Base-by-base conservation (phyloP, 1,140 invertebrate genomes). In the Pemphigus obesinymphae region DNA sequence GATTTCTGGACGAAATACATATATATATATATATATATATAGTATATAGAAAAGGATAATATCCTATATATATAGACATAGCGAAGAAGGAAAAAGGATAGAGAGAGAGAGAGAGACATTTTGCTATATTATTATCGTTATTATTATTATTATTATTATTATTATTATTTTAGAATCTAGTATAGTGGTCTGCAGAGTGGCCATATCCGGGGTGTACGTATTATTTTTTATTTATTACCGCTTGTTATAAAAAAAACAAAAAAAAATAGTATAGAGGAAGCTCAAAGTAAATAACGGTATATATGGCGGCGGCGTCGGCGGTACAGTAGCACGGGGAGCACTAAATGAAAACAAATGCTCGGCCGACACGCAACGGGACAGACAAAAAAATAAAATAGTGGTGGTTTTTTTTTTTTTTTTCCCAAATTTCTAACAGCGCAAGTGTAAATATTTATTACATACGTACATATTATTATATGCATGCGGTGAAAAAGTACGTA, bases 191-290 rank as follows among this genome's bases (percentile, higher is more conserved):
- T 61, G 66, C 34, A 70, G 66, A 43, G 66, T 45, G 37, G 37
- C 34, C 66, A 70, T 45, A 70, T 70, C 66, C 66, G 66, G 66
- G 66, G 66, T 70, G 66, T 70, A 70, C n/a, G 66, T 70, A n/a
- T n/a, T n/a, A n/a, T 70, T 43, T 70, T 70, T 70, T 70, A 70
- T 70, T 70, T 70, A 70, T 70, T 40, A 70, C 40, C 66, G 40
- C 66, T 70, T 70, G 66, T 70, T 70, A 70, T 43, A 70, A 70
- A 40, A 70, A 70, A 66, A 37, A 37, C 34, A 26, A 7, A 43
- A 17, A 70, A 4, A n/a, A n/a, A n/a, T n/a, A n/a, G n/a, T n/a
- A n/a, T n/a, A 45, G 66, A 45, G 40, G 66, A 70, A 70, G 13
- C 66, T 43, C 37, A 70, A 43, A 70, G 66, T 70, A 70, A 70